Evolutionary conservation across 1,140 invertebrate genomes (phyloP).

Genomic region (Cyclargus thomasi): DNA sequence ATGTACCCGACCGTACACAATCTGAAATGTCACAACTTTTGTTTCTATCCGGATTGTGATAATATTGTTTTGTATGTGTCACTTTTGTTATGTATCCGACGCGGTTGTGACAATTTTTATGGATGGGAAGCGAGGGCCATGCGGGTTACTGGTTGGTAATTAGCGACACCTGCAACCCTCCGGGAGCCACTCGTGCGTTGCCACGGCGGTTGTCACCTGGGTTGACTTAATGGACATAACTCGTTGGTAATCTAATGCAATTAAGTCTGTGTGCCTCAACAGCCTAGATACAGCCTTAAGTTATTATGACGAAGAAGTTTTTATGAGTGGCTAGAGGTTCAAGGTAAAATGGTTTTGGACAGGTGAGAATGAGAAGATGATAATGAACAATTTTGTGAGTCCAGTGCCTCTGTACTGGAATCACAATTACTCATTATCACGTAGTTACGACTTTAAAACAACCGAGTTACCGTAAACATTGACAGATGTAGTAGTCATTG

Average conservation of each 20-base stretch:
- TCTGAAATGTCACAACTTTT: constrained; percentile 19
- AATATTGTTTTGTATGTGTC: not conserved
- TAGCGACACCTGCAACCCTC: not conserved
- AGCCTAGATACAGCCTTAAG: not conserved
- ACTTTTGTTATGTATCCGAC: not conserved
- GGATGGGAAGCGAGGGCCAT: not conserved
- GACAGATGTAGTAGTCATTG: too few relatives aligned
- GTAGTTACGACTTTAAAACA: too few relatives aligned
- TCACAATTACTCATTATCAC: too few relatives aligned
- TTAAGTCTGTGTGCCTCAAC: not conserved
- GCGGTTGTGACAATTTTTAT: not conserved
- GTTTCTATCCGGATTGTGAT: not conserved
- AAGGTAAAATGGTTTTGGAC: too few relatives aligned
- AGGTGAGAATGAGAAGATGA: too few relatives aligned
- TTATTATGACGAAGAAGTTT: too few relatives aligned
- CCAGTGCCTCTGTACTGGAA: too few relatives aligned
- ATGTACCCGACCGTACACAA: constrained; percentile 4
- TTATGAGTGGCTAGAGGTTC: too few relatives aligned
- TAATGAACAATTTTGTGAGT: too few relatives aligned
- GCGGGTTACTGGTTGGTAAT: constrained; percentile 2
- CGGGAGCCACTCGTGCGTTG: not conserved
- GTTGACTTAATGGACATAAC: not conserved
- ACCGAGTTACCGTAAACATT: too few relatives aligned
- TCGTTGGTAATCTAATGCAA: not conserved
- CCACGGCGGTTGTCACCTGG: not conserved